Evolutionary conservation across 64 coral and sea anemone genomes (phyloP).

Genomic region (Catalaphyllia jardinei): DNA sequence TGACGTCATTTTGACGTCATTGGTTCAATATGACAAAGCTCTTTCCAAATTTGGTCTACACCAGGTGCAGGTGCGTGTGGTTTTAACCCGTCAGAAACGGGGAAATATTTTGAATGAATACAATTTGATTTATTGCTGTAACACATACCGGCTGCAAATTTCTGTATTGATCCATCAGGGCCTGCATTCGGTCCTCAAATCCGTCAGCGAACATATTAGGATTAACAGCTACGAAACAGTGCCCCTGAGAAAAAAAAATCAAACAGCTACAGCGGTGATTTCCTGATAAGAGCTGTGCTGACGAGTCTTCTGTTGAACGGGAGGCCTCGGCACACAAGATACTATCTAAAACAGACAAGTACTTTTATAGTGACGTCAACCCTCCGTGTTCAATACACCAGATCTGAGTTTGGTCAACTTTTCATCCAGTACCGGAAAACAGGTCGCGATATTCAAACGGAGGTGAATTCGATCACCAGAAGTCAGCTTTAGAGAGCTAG

Average conservation of each 20-base stretch:
- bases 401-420: too few species aligned
- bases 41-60: too few species aligned
- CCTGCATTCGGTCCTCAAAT: slow-evolving; percentile 88
- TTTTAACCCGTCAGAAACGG: too few species aligned
- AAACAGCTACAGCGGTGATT: not conserved
- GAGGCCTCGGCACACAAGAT: not conserved
- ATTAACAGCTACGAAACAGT: slow-evolving; percentile 92
- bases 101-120: too few species aligned
- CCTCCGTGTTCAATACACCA: not conserved
- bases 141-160: slow-evolving; percentile 26
- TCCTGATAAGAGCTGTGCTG: not conserved
- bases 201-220: slow-evolving; percentile 81
- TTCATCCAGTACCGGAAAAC: not conserved
- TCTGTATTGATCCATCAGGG: slow-evolving; percentile 54
- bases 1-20: too few species aligned
- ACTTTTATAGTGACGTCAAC: too few species aligned
- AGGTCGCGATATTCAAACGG: not conserved
- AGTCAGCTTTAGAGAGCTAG: too few species aligned
- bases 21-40: too few species aligned
- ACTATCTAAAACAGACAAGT: too few species aligned
- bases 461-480: not conserved
- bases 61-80: too few species aligned
- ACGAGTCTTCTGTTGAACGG: not conserved
- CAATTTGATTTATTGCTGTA: too few species aligned
- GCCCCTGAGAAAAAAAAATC: slow-evolving; percentile 60